A percentile compares a stretch with the other conserved stretches of the same genome.
Conservation (phyloP, 2,797 vertebrate genomes). For the Enteromius viviparus region DNA sequence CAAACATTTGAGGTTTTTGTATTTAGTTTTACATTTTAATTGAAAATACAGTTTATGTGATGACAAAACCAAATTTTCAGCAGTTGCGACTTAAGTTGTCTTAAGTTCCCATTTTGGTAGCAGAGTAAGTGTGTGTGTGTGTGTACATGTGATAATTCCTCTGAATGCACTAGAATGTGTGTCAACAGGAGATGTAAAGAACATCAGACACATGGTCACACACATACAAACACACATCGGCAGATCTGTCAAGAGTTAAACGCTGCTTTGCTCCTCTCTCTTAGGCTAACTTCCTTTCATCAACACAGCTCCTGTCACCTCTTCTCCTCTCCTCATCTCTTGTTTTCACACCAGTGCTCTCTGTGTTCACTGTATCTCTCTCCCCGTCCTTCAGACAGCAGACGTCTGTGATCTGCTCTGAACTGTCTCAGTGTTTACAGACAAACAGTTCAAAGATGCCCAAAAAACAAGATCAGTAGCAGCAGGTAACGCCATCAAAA, state of each 20-base stretch:
- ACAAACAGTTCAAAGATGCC: conserved; percentile 29
- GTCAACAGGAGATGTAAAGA: conserved; percentile 47
- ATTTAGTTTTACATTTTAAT: no score
- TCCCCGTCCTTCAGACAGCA: conserved; percentile 8
- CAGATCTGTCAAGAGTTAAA: conserved; percentile 36
- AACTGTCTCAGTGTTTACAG: conserved; percentile 35
- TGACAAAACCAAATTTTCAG: neutral
- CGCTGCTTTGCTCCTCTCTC: conserved; percentile 16
- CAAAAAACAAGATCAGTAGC: neutral
- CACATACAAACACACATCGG: conserved; percentile 6
- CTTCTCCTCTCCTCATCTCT: conserved; percentile 1
- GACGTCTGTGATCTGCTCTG: conserved; percentile 33
- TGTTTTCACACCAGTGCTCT: conserved; percentile 5
- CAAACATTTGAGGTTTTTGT: neutral
- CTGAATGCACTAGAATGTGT: conserved; percentile 37
- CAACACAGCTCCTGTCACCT: conserved; percentile 36
- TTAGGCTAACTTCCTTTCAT: conserved; percentile 6
- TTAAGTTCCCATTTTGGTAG: neutral
- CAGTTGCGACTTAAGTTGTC: no score
- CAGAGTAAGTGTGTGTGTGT: conserved; percentile 6
- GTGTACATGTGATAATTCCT: conserved; percentile 31
- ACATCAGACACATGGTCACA: conserved; percentile 37
- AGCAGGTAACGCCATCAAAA: conserved; percentile 3
- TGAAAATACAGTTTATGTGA: neutral
- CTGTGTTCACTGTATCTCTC: conserved; percentile 9